Conservation (phyloP, 2,888 invertebrate genomes). For the Bembecia ichneumoniformis region DNA sequence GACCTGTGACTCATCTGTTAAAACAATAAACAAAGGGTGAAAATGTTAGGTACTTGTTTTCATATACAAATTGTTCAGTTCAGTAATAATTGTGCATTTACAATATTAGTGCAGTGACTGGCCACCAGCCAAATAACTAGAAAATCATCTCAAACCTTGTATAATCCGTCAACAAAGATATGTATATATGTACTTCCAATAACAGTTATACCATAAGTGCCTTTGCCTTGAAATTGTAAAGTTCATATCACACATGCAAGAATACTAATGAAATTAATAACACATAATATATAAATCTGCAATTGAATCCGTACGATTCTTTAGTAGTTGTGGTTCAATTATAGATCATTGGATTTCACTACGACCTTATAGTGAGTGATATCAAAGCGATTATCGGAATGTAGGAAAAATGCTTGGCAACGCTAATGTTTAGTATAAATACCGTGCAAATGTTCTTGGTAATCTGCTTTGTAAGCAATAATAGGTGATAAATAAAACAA, state of each 20-base stretch:
- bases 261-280: slow-evolving; percentile 24
- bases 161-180: slow-evolving; percentile 26
- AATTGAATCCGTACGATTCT: slow-evolving; percentile 18
- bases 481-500: background rate
- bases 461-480: background rate
- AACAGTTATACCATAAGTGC: slow-evolving; percentile 10
- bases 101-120: slow-evolving; percentile 29
- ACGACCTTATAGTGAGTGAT: background rate
- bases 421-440: background rate
- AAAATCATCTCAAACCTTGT: slow-evolving; percentile 26
- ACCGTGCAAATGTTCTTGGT: background rate
- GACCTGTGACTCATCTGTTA: slow-evolving; percentile 2
- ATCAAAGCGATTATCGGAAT: background rate
- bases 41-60: slow-evolving; percentile 21
- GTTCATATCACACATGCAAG: slow-evolving; percentile 14
- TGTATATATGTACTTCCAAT: slow-evolving; percentile 9
- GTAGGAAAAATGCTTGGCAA: background rate
- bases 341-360: slow-evolving; percentile 10
- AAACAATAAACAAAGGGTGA: slow-evolving; percentile 27
- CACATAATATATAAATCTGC: slow-evolving; percentile 7
- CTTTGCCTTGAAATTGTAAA: slow-evolving; percentile 38
- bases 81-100: slow-evolving; percentile 11
- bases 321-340: slow-evolving; percentile 13
- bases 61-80: slow-evolving; percentile 16
- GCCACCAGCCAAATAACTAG: slow-evolving; percentile 32